Evolutionary conservation across 2,888 invertebrate genomes (phyloP).

Genomic region (Pachydiplax longipennis): DNA sequence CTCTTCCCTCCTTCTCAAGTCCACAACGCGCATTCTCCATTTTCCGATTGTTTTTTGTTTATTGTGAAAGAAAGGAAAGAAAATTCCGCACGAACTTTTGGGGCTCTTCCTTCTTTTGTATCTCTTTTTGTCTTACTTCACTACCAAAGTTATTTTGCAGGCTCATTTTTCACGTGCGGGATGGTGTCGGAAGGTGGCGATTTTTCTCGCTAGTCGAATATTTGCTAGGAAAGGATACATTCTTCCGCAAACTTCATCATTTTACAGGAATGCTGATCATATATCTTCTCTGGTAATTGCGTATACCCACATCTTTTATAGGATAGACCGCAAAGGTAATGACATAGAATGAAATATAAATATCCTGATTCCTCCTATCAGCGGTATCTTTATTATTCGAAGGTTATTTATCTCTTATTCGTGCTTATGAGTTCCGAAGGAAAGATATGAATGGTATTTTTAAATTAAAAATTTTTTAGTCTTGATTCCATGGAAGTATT

Average conservation of each 20-base stretch:
- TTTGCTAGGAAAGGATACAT: neutral
- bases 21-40: neutral
- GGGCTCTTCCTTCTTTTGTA: neutral
- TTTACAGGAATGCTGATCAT: neutral
- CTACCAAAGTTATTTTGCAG: neutral
- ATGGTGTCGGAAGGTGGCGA: neutral
- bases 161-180: neutral
- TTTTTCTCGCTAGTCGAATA: neutral
- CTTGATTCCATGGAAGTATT: too few relatives aligned
- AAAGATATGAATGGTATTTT: too few relatives aligned
- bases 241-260: neutral
- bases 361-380: too few relatives aligned
- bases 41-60: conserved; percentile 20
- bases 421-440: too few relatives aligned
- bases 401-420: too few relatives aligned
- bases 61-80: neutral
- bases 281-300: too few relatives aligned
- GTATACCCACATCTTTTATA: too few relatives aligned
- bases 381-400: too few relatives aligned
- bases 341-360: too few relatives aligned
- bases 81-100: neutral
- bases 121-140: neutral
- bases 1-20: neutral
- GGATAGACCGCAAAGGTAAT: too few relatives aligned
- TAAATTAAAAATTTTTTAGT: too few relatives aligned